These are phyloP conservation scores for Chelon labrosus DNA, from an alignment of 2,797 vertebrate species.

Conservation along the genomic window DNA sequence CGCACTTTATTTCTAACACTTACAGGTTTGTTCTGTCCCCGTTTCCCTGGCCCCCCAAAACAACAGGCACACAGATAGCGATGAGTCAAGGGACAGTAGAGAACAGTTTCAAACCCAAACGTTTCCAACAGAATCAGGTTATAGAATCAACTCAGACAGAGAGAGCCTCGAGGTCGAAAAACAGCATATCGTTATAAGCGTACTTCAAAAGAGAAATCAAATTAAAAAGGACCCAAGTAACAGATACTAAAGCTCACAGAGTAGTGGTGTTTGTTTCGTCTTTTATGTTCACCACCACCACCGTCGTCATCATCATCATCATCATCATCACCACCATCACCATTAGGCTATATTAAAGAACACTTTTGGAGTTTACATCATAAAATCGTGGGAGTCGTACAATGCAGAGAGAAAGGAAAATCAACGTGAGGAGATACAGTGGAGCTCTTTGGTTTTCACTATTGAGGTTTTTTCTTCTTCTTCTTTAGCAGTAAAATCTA, in stretches of 20 bases:
- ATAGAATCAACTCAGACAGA: conserved; percentile 78
- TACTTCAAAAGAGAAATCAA: conserved; percentile 61
- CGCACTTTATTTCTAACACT: conserved; percentile 89
- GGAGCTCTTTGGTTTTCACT: conserved; percentile 89
- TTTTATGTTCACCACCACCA: conserved; percentile 50
- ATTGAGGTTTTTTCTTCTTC: conserved; percentile 81
- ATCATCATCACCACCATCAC: conserved; percentile 34
- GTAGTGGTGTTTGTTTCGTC: conserved; percentile 52
- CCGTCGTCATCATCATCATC: conserved; percentile 9
- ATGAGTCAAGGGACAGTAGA: conserved; percentile 83
- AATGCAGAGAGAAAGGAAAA: conserved; percentile 64
- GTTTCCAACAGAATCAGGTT: conserved; percentile 74
- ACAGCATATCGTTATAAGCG: conserved; percentile 66
- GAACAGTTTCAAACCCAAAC: conserved; percentile 75
- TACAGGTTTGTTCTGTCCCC: conserved; percentile 83
- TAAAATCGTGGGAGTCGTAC: conserved; percentile 68
- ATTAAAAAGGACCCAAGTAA: conserved; percentile 39
- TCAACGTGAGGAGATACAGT: conserved; percentile 69
- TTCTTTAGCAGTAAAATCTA: conserved; percentile 83
- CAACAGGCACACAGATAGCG: conserved; percentile 88
- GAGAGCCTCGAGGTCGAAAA: conserved; percentile 68
- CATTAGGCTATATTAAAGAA: conserved; percentile 65
- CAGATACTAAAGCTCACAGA: conserved; percentile 68
- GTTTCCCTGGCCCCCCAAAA: conserved; percentile 76
- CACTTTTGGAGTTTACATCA: conserved; percentile 66